phyloP scores from a whole-genome alignment of 30 jellyfish, hydroid and myxozoan species.

The Nemopilema nomurai region DNA sequence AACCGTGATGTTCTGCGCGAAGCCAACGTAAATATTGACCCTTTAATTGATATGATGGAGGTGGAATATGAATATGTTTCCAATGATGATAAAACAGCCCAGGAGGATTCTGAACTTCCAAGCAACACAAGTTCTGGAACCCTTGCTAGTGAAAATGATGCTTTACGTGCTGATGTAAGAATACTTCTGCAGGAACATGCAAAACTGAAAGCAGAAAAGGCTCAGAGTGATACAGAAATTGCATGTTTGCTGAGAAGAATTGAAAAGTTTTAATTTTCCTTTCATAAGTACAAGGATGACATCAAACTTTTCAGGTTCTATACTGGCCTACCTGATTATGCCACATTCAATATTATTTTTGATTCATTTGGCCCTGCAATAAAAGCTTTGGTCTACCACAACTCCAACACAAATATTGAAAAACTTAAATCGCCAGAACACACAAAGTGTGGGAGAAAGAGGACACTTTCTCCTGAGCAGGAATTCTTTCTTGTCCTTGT shows the following conservation, averaged over 20 bases:
- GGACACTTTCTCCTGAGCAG: constrained; percentile 8
- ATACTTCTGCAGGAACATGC: no score
- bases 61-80: not conserved
- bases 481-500: constrained; percentile 33
- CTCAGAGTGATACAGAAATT: not conserved
- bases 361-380: constrained; percentile 34
- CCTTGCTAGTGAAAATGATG: no score
- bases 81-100: not conserved
- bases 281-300: not conserved
- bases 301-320: constrained; percentile 18
- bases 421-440: constrained; percentile 11
- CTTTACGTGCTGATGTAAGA: no score
- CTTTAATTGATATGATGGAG: no score
- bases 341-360: constrained; percentile 11
- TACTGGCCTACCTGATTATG: constrained; percentile 36
- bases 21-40: not conserved
- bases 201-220: no score
- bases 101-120: no score
- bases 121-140: no score
- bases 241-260: not conserved
- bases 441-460: constrained; percentile 27
- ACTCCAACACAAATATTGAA: constrained; percentile 13
- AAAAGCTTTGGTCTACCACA: not conserved
- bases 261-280: not conserved
- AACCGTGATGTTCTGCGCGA: not conserved